Evolutionary conservation across 2,797 vertebrate genomes (phyloP).

Genomic region (Mormyrops attenuatus): DNA sequence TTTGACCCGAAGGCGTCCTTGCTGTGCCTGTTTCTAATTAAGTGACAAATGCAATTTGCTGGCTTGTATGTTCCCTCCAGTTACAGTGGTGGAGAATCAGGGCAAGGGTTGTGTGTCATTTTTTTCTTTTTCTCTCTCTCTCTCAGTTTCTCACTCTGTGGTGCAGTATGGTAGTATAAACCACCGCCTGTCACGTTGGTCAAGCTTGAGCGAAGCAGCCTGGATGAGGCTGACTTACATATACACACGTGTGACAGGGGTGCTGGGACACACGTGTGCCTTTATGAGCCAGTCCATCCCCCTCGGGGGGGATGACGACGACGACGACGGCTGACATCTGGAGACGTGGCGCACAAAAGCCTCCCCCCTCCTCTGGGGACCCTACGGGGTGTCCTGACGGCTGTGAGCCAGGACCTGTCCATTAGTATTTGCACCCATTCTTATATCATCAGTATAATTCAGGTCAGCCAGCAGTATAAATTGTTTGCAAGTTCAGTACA

Average conservation of each 20-base stretch:
- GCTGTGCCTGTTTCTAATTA: constrained; percentile 10
- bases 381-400: not conserved
- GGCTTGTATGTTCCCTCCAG: not conserved
- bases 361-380: not conserved
- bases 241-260: not conserved
- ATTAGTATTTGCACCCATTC: not conserved
- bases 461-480: not conserved
- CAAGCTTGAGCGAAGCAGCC: not conserved
- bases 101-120: not conserved
- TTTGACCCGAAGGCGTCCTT: constrained; percentile 10
- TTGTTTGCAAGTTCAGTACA: not conserved
- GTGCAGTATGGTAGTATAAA: not conserved
- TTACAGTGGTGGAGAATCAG: not conserved
- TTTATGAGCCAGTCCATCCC: not conserved
- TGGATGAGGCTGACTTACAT: not conserved
- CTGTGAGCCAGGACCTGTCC: not conserved
- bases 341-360: not conserved
- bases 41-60: constrained; percentile 15
- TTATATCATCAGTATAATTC: not conserved
- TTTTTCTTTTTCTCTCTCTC: not conserved
- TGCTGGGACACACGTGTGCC: not conserved
- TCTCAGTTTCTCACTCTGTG: not conserved
- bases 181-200: not conserved
- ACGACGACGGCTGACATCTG: not conserved
- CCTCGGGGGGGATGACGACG: not conserved